Percentiles rank a stretch among this genome's conserved stretches.
These are phyloP conservation scores for Esox masquinongy DNA, from an alignment of 2,797 vertebrate species.

Conservation along the genomic window DNA sequence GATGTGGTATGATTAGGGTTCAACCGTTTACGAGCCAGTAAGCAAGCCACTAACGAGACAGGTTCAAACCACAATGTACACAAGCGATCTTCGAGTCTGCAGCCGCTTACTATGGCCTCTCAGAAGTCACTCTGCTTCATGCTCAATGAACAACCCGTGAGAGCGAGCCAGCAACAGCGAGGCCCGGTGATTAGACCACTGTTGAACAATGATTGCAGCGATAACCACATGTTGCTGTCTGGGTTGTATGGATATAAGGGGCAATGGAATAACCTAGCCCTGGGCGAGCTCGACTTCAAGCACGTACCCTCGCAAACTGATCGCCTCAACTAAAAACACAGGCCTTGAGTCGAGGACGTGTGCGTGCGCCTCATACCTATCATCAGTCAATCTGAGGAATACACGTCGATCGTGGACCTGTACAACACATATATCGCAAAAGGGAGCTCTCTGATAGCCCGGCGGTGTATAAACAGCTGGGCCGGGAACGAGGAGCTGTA, in stretches of 20 bases:
- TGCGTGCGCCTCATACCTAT: not conserved
- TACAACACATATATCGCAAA: not conserved
- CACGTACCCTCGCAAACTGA: constrained; percentile 1
- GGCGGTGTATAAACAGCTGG: not conserved
- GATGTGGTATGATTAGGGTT: not conserved
- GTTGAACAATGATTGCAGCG: not conserved
- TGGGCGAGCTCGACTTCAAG: not conserved
- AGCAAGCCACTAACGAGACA: not conserved
- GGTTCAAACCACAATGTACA: not conserved
- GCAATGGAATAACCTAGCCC: not conserved
- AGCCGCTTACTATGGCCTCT: not conserved
- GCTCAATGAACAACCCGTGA: not conserved
- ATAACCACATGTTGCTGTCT: not conserved
- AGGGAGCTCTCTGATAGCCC: constrained; percentile 5
- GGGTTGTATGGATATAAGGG: not conserved
- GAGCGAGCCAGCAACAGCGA: not conserved
- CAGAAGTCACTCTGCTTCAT: not conserved
- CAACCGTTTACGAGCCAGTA: not conserved
- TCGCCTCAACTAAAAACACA: not conserved
- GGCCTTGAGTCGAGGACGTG: not conserved
- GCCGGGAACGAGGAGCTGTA: not conserved
- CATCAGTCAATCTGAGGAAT: not conserved
- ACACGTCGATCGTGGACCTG: not conserved
- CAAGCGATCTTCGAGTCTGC: not conserved
- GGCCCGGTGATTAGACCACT: not conserved